Evolutionary conservation across 2,888 invertebrate genomes (phyloP).

Genomic region (Erebia palarica): DNA sequence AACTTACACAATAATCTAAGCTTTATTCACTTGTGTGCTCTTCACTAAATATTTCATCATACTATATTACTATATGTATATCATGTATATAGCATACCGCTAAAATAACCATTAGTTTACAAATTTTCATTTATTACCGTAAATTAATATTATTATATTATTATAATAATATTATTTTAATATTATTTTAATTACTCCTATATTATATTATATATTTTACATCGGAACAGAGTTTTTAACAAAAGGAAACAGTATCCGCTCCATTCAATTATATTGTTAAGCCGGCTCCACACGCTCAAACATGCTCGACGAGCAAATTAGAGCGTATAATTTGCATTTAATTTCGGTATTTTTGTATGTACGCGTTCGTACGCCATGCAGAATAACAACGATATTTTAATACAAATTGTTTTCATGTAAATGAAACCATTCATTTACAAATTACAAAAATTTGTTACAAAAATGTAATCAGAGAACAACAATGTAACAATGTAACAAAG

Average conservation of each 20-base stretch:
- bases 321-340: no score
- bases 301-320: neutral
- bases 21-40: constrained; percentile 55
- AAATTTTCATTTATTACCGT: constrained; percentile 47
- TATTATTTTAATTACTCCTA: constrained; percentile 15
- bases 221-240: constrained; percentile 13
- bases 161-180: constrained; percentile 39
- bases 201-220: constrained; percentile 4
- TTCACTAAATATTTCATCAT: constrained; percentile 49
- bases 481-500: no score
- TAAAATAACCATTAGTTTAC: constrained; percentile 55
- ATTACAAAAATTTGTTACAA: no score
- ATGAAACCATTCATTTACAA: no score
- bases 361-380: no score
- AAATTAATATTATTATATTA: no score
- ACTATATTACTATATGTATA: constrained; percentile 36
- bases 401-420: no score
- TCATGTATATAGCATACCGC: constrained; percentile 40
- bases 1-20: constrained; percentile 52
- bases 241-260: constrained; percentile 11
- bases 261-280: neutral
- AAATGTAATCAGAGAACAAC: no score
- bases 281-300: neutral
- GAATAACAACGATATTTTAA: no score
- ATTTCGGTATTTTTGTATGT: no score